Evolutionary conservation across 2,797 vertebrate genomes (phyloP).

Genomic region (Sciurus vulgaris): DNA sequence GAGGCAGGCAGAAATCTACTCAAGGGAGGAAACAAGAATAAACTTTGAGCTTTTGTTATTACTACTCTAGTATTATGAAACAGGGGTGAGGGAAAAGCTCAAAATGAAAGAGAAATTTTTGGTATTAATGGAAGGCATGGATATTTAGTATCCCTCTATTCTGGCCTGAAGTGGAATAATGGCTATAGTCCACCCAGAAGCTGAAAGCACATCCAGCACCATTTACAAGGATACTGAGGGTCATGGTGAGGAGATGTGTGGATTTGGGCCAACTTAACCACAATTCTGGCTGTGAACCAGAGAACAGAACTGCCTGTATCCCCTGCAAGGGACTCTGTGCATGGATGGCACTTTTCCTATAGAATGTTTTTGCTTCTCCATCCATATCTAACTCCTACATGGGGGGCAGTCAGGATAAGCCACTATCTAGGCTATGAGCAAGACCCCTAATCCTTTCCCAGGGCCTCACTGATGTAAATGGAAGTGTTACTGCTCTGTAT

Average conservation of each 20-base stretch:
- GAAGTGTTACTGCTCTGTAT: background rate
- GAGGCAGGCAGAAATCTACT: background rate
- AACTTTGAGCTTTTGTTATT: conserved; percentile 1
- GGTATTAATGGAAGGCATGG: background rate
- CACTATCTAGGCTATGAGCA: background rate
- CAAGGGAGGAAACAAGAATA: background rate
- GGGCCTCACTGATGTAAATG: background rate
- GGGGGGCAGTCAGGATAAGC: background rate
- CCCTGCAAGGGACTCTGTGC: background rate
- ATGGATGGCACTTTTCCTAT: background rate
- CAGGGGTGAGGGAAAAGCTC: background rate
- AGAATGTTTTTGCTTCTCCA: background rate
- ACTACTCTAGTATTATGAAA: background rate
- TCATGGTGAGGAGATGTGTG: background rate
- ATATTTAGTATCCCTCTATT: background rate
- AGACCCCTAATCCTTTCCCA: background rate
- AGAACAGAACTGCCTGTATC: background rate
- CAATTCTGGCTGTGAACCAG: conserved; percentile 36
- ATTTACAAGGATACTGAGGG: conserved; percentile 51
- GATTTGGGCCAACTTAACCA: conserved; percentile 17
- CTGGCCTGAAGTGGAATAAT: background rate
- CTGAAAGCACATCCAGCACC: conserved; percentile 27
- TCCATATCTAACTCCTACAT: background rate
- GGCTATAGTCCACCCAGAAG: conserved; percentile 2
- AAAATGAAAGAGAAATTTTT: conserved; percentile 18